Conservation (phyloP, 2,888 invertebrate genomes). For the Drosophila helvetica region DNA sequence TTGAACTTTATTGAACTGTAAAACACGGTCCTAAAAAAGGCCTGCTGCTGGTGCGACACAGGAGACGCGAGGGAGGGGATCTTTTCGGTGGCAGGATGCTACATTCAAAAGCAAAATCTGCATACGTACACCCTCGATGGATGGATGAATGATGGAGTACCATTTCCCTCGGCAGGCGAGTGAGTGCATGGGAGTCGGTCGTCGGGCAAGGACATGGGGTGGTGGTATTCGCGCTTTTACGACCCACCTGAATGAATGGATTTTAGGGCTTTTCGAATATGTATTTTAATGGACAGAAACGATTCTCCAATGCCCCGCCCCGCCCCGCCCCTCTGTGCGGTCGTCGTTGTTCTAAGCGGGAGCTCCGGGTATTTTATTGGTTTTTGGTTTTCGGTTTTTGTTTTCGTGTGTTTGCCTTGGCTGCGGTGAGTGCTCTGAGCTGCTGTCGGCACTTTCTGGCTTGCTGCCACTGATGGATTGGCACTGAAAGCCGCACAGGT, state of each 20-base stretch:
- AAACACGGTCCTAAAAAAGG: slow-evolving; percentile 51
- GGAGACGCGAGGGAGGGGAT: background rate
- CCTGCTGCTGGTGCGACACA: slow-evolving; percentile 23
- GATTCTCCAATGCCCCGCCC: slow-evolving; percentile 13
- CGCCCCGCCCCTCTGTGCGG: background rate
- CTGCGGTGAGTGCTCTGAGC: slow-evolving; percentile 33
- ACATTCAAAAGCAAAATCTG: slow-evolving; percentile 25
- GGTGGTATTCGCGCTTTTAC: slow-evolving; percentile 39
- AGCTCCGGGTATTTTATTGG: slow-evolving; percentile 64
- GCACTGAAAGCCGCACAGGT: slow-evolving; percentile 50
- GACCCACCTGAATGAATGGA: slow-evolving; percentile 58
- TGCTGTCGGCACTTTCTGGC: slow-evolving; percentile 45
- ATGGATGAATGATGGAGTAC: slow-evolving; percentile 35
- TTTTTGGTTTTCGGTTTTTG: slow-evolving; percentile 44
- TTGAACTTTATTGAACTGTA: slow-evolving; percentile 74
- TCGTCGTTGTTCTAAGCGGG: slow-evolving; percentile 33
- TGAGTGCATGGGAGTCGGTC: slow-evolving; percentile 1
- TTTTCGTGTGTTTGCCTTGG: slow-evolving; percentile 25
- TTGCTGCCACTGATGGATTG: slow-evolving; percentile 71
- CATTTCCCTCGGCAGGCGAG: slow-evolving; percentile 23
- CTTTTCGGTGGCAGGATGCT: slow-evolving; percentile 15
- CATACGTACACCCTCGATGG: slow-evolving; percentile 20
- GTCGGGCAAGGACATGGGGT: background rate
- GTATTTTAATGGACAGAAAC: slow-evolving; percentile 57
- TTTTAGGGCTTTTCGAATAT: slow-evolving; percentile 58